These are phyloP conservation scores for Argentina silus DNA, from an alignment of 2,797 vertebrate species.

Conservation along the genomic window DNA sequence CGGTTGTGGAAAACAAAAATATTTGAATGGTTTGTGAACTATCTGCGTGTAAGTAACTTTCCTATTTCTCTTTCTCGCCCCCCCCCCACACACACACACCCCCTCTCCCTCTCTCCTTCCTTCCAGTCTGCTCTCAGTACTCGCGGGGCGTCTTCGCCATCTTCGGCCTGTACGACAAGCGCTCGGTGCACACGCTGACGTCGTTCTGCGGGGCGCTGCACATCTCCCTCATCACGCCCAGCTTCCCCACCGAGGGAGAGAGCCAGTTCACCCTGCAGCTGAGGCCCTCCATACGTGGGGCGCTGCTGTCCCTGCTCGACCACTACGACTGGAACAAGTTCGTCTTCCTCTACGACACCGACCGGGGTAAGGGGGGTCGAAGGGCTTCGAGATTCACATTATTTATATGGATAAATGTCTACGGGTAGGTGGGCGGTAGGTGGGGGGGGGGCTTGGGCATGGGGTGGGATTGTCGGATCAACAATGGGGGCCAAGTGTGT, in stretches of 20 bases:
- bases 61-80: not conserved
- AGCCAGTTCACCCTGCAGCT: slow-evolving; percentile 95
- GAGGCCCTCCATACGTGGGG: slow-evolving; percentile 88
- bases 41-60: not conserved
- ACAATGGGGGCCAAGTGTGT: too few species aligned
- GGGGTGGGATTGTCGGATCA: too few species aligned
- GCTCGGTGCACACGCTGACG: slow-evolving; percentile 95
- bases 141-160: slow-evolving; percentile 97
- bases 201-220: slow-evolving; percentile 97
- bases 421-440: not conserved
- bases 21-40: slow-evolving; percentile 47
- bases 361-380: slow-evolving; percentile 82
- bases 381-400: not conserved
- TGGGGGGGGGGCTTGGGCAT: not conserved
- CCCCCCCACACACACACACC: too few species aligned
- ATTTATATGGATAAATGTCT: too few species aligned
- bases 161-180: slow-evolving; percentile 96
- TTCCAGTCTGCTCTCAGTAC: slow-evolving; percentile 83
- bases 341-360: slow-evolving; percentile 94
- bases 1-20: slow-evolving; percentile 13
- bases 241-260: slow-evolving; percentile 94
- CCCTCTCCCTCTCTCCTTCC: not conserved
- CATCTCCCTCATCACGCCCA: slow-evolving; percentile 95
- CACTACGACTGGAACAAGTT: slow-evolving; percentile 96
- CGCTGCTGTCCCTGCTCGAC: slow-evolving; percentile 89